Conservation (phyloP, 2,888 invertebrate species). For the Eupithecia pulchellata region DNA sequence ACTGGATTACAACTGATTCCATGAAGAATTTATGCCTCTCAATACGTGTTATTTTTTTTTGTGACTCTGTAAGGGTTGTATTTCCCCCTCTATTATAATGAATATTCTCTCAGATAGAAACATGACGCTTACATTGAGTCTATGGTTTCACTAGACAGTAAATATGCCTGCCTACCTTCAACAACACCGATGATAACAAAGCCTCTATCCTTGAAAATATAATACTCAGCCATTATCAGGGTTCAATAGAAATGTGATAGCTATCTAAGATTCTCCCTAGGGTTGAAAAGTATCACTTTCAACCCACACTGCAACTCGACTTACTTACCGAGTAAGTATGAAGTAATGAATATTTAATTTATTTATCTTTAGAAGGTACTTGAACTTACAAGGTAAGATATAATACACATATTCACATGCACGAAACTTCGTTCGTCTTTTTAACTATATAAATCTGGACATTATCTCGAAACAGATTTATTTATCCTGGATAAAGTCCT, state of each 20-base stretch:
- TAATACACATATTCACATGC: neutral
- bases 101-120: neutral
- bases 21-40: neutral
- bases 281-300: no score
- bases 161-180: neutral
- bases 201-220: no score
- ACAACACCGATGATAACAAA: neutral
- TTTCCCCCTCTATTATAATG: neutral
- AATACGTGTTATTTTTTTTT: neutral
- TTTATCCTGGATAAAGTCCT: slow-evolving; percentile 55
- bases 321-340: no score
- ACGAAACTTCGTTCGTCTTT: neutral
- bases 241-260: no score
- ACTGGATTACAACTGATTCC: neutral
- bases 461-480: slow-evolving; percentile 55
- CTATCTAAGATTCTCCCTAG: no score
- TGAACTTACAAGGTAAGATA: neutral
- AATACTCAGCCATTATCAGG: no score
- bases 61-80: neutral
- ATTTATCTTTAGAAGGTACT: neutral
- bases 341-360: no score
- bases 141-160: no score
- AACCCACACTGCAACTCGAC: no score
- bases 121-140: no score
- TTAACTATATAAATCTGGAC: slow-evolving; percentile 44